These are phyloP conservation scores for Prinia subflava DNA, from an alignment of 2,113 vertebrate genomes.

Conservation along the genomic window DNA sequence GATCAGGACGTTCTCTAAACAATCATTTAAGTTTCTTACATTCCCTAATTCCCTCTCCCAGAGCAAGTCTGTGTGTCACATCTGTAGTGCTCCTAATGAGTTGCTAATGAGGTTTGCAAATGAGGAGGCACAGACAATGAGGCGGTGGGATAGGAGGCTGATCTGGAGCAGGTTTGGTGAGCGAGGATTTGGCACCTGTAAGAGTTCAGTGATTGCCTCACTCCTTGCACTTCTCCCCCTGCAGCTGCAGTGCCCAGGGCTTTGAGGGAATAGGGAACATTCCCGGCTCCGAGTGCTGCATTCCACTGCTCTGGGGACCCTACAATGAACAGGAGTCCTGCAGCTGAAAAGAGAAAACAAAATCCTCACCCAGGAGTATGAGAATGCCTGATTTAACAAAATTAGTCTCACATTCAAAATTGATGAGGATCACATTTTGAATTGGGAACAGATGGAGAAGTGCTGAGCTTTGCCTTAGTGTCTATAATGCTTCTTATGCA, in stretches of 20 bases:
- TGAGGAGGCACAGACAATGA: neutral
- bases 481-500: constrained; percentile 60
- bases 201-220: neutral
- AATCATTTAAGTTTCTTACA: neutral
- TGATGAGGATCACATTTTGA: constrained; percentile 71
- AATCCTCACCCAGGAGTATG: constrained; percentile 15
- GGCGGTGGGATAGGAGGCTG: neutral
- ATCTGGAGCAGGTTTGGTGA: neutral
- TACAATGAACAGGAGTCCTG: neutral
- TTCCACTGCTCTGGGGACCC: neutral
- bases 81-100: constrained; percentile 29
- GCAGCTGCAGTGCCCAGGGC: neutral
- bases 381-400: constrained; percentile 58
- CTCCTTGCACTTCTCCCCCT: neutral
- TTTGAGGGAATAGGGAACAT: neutral
- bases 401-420: constrained; percentile 58
- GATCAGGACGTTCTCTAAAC: neutral
- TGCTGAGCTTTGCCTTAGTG: constrained; percentile 69
- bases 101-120: constrained; percentile 30
- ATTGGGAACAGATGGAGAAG: constrained; percentile 75
- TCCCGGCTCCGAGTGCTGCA: fast-evolving
- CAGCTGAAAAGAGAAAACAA: constrained; percentile 35
- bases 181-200: neutral
- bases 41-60: neutral
- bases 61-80: neutral